Percentiles rank a stretch among this genome's conserved stretches.
phyloP scores from a whole-genome alignment of 1,140 invertebrate genomes.

The Galleria mellonella region DNA sequence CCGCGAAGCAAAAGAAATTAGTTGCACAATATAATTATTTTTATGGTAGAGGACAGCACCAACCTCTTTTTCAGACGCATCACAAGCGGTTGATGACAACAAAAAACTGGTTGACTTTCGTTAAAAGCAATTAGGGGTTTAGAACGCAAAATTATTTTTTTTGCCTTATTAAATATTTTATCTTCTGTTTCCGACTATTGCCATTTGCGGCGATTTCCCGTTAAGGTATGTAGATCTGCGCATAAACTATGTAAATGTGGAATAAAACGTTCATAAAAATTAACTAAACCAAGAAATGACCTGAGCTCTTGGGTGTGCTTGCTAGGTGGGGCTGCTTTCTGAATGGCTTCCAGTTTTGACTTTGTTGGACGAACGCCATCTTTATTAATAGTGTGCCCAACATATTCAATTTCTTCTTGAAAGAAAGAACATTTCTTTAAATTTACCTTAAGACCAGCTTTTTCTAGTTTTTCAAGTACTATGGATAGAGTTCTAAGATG shows the following conservation, averaged over 20 bases:
- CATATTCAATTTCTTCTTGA: constrained; percentile 47
- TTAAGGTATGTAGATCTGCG: too few species aligned
- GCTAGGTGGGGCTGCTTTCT: too few species aligned
- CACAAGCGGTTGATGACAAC: neutral
- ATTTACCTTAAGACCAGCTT: constrained; percentile 45
- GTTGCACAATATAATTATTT: constrained; percentile 1
- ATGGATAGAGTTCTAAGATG: too few species aligned
- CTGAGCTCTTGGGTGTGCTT: constrained; percentile 47
- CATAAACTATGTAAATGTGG: too few species aligned
- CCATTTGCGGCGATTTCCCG: neutral
- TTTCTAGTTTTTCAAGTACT: too few species aligned
- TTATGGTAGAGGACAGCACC: constrained; percentile 12
- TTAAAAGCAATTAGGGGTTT: too few species aligned
- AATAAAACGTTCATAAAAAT: too few species aligned
- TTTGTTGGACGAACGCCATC: constrained; percentile 60
- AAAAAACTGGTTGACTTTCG: neutral
- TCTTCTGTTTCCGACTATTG: neutral
- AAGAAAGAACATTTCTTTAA: constrained; percentile 46
- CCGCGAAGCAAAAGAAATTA: constrained; percentile 12
- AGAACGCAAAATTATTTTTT: neutral
- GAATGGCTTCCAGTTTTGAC: constrained; percentile 47
- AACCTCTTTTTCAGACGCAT: constrained; percentile 12
- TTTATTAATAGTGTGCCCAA: constrained; percentile 54
- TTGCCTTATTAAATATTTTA: neutral
- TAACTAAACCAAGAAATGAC: constrained; percentile 56